These are phyloP conservation scores for Hypsopygia costalis DNA, from an alignment of 2,888 invertebrate genomes.

Conservation along the genomic window DNA sequence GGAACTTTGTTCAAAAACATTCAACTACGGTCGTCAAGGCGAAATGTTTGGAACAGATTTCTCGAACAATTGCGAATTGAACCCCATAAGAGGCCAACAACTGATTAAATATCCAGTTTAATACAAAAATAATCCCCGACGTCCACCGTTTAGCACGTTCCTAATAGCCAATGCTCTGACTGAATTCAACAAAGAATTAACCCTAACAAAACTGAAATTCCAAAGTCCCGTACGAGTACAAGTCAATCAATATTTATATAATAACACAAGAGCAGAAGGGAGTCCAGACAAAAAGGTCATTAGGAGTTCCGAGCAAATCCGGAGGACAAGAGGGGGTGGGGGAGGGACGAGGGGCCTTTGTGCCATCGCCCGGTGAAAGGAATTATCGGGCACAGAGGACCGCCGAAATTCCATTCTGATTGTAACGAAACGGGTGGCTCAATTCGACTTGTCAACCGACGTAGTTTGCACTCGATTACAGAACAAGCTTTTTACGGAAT, in stretches of 20 bases:
- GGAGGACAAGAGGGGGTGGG: conserved; percentile 22
- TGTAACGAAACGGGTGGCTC: conserved; percentile 26
- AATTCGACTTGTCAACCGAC: conserved; percentile 23
- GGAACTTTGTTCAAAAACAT: too few species aligned
- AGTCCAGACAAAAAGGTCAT: conserved; percentile 52
- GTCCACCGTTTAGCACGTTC: too few species aligned
- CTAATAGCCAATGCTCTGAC: too few species aligned
- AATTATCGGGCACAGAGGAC: conserved; percentile 37
- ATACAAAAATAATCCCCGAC: too few species aligned
- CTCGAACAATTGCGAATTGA: too few species aligned
- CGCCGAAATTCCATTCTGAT: conserved; percentile 32
- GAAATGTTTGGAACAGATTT: too few species aligned
- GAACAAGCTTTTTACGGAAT: conserved; percentile 14
- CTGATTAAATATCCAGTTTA: too few species aligned
- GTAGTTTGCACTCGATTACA: conserved; percentile 27
- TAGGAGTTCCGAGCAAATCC: conserved; percentile 39
- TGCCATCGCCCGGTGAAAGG: conserved; percentile 29
- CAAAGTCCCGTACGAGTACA: conserved; percentile 25
- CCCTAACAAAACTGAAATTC: conserved; percentile 3
- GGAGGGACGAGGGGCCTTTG: conserved; percentile 29
- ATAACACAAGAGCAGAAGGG: conserved; percentile 26
- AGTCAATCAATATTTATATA: conserved; percentile 42
- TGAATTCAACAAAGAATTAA: neutral
- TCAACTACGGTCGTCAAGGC: too few species aligned
- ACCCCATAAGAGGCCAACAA: too few species aligned